These are phyloP conservation scores for Cheilosia vernalis DNA, from an alignment of 2,888 invertebrate species.

Conservation along the genomic window DNA sequence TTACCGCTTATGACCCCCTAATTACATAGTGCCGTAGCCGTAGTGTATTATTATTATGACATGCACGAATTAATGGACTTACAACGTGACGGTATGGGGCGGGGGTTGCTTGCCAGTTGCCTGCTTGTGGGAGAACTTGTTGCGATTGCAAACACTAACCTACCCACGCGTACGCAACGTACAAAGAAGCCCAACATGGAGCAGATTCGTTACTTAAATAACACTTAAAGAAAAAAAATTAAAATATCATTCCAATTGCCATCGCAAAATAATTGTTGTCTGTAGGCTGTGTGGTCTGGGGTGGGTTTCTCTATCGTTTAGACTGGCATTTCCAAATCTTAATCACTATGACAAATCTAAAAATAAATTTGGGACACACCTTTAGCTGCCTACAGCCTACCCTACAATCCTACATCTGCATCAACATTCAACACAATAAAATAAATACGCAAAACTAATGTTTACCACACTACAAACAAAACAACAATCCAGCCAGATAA, in stretches of 20 bases:
- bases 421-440: no score
- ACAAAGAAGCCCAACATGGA: constrained; percentile 9
- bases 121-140: constrained; percentile 58
- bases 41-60: constrained; percentile 30
- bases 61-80: constrained; percentile 63
- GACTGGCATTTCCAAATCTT: constrained; percentile 27
- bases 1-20: constrained; percentile 63
- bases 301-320: constrained; percentile 15
- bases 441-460: constrained; percentile 5
- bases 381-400: not conserved
- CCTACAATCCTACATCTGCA: not conserved
- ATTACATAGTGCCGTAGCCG: constrained; percentile 29
- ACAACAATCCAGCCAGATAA: no score
- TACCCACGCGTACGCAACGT: no score
- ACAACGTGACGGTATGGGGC: constrained; percentile 13
- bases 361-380: constrained; percentile 4
- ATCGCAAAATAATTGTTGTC: not conserved
- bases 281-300: no score
- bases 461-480: no score
- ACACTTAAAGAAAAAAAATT: constrained; percentile 21
- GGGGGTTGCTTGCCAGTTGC: not conserved
- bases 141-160: constrained; percentile 32
- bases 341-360: constrained; percentile 35
- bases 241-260: not conserved
- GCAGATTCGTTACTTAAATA: constrained; percentile 22